phyloP scores from a whole-genome alignment of 2,797 vertebrate species.

The Cygnus olor region DNA sequence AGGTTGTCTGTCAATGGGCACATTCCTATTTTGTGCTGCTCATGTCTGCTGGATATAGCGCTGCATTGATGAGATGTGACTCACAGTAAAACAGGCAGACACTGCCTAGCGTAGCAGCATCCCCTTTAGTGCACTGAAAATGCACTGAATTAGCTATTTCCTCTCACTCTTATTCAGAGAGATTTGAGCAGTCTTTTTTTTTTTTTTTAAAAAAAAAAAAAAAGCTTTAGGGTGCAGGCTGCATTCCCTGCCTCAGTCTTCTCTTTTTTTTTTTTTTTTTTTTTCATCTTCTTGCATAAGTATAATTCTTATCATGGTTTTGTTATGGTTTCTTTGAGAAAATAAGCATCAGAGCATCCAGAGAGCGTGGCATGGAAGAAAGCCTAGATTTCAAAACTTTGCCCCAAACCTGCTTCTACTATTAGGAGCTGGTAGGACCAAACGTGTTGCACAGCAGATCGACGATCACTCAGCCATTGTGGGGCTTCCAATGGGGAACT shows the following conservation, averaged over 20 bases:
- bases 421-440: not conserved
- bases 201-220: not conserved
- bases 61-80: not conserved
- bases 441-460: not conserved
- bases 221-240: not conserved
- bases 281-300: not conserved
- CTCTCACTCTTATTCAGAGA: not conserved
- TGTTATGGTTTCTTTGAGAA: not conserved
- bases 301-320: not conserved
- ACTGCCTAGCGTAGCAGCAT: not conserved
- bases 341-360: not conserved
- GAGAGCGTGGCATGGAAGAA: not conserved
- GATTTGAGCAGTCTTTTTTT: not conserved
- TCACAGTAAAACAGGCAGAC: not conserved
- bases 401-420: not conserved
- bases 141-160: not conserved
- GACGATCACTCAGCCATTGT: not conserved
- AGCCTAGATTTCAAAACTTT: not conserved
- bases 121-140: not conserved
- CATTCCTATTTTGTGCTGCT: not conserved
- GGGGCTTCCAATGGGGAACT: not conserved
- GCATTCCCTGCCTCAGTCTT: not conserved
- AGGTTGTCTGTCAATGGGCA: not conserved
- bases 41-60: not conserved
- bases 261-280: not conserved